These are phyloP conservation scores for Hybos culiciformis DNA, from an alignment of 2,888 invertebrate genomes.

Conservation along the genomic window DNA sequence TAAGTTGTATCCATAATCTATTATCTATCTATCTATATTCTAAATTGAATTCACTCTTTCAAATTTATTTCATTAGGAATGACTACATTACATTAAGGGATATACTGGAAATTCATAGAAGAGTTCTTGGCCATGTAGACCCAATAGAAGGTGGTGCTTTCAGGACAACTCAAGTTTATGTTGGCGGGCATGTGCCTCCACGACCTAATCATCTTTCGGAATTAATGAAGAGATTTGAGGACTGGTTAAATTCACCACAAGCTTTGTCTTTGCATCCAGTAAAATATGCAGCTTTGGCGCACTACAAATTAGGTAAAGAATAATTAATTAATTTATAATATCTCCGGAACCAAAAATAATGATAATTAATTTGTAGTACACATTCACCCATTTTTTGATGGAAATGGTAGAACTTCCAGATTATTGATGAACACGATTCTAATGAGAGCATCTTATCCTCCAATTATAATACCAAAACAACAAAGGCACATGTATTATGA, in stretches of 20 bases:
- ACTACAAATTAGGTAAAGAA: slow-evolving; percentile 91
- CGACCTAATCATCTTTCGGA: slow-evolving; percentile 65
- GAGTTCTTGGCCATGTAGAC: slow-evolving; percentile 90
- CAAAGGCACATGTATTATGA: slow-evolving; percentile 75
- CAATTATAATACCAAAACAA: slow-evolving; percentile 85
- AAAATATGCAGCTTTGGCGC: slow-evolving; percentile 85
- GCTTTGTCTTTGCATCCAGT: slow-evolving; percentile 79
- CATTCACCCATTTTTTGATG: slow-evolving; percentile 94
- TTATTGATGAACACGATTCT: slow-evolving; percentile 91
- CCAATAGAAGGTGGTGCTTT: slow-evolving; percentile 83
- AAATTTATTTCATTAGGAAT: slow-evolving; percentile 37
- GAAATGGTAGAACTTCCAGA: slow-evolving; percentile 90
- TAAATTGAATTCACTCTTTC: neutral
- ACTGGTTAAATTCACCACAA: slow-evolving; percentile 85
- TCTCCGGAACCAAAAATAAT: too few relatives aligned
- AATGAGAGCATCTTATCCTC: slow-evolving; percentile 91
- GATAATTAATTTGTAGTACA: too few relatives aligned
- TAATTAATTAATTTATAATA: too few relatives aligned
- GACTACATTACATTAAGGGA: slow-evolving; percentile 70
- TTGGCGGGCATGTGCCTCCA: slow-evolving; percentile 90
- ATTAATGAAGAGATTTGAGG: slow-evolving; percentile 77
- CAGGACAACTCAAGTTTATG: slow-evolving; percentile 81
- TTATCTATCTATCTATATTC: neutral
- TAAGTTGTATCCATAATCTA: slow-evolving; percentile 18
- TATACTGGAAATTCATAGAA: slow-evolving; percentile 79